phyloP scores from a whole-genome alignment of 37 sponge, comb jelly and placozoan species.

The Geodia barretti region DNA sequence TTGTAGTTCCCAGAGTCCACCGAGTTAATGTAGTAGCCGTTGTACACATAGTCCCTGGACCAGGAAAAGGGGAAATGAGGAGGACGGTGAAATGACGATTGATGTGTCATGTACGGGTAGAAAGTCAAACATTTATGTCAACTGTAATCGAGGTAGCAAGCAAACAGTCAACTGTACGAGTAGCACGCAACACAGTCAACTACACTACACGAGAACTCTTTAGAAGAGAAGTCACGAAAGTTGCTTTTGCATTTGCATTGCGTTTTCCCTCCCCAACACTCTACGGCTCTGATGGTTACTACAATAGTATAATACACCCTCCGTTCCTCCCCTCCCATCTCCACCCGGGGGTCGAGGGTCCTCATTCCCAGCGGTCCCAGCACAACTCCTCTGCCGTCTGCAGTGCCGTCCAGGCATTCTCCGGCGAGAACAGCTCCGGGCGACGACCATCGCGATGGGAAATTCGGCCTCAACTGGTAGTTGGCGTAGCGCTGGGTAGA shows the following conservation, averaged over 20 bases:
- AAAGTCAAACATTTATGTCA: too few relatives aligned
- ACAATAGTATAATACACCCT: too few relatives aligned
- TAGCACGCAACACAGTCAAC: too few relatives aligned
- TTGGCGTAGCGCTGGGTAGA: conserved; percentile 79
- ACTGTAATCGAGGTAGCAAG: too few relatives aligned
- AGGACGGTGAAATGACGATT: too few relatives aligned
- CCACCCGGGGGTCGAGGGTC: conserved; percentile 97
- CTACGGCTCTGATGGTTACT: too few relatives aligned
- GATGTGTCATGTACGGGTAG: too few relatives aligned
- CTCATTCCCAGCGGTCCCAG: conserved; percentile 91
- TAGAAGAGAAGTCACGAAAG: too few relatives aligned
- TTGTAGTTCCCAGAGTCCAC: conserved; percentile 73
- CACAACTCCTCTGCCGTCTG: conserved; percentile 55
- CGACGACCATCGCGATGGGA: conserved; percentile 96
- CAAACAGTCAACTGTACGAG: too few relatives aligned
- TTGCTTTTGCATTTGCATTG: too few relatives aligned
- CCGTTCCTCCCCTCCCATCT: conserved; percentile 11
- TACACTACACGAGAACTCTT: too few relatives aligned
- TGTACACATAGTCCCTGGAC: conserved; percentile 86
- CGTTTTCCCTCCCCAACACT: too few relatives aligned
- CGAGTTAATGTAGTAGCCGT: conserved; percentile 87
- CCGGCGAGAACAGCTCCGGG: conserved; percentile 89
- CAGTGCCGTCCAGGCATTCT: conserved; percentile 84
- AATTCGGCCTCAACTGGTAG: conserved; percentile 96
- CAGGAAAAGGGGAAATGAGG: conserved; percentile 2